Base-by-base conservation (phyloP, 2,797 vertebrate species). In the Siniperca obscura region DNA sequence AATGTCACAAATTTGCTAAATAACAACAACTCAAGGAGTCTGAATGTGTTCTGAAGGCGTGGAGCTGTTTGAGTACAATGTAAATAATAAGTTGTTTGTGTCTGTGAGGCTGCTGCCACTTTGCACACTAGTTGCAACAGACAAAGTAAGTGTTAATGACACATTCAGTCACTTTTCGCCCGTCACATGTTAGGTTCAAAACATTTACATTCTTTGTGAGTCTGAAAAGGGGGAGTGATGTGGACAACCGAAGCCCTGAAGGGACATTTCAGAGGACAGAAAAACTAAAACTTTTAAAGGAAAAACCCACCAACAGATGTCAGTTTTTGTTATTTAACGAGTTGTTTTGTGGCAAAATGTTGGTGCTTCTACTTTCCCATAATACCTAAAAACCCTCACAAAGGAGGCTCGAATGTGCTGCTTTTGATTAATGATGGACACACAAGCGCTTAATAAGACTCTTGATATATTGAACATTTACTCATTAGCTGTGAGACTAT, bases 201-300 rank as follows among this genome's bases (percentile, higher is more conserved):
- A 75, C 77, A 62, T 76, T 84, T 72, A 83, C 78, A 72, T 79
- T 88, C 78, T 62, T 72, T 65, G 61, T 16, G 66, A 85, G 76
- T 74, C 30, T 76, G 69, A 64, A 55, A 68, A 34, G 48, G 2
- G 27, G 10, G 52, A 34, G 34, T 5, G 57, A 79, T 1, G 34
- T 36, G 34, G 55, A 69, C 9, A 1, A 66, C 59, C 1, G 14
- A 48, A 73, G 44, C 70, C 55, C 53, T 16, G 50, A 16, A 46
- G 57, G 30, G 53, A 76, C 53, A 68, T 44, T 53, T 57, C 38
- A 42, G 36, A 79, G 22, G 38, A 57, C 53, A 56, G 12, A 16
- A 66, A 22, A 7, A 30, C 6, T 30, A 2, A 21, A 36, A 38
- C 27, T 38, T 44, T 50, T 27, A n/a, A 60, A 81, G 64, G 53